Evolutionary conservation across 2,113 vertebrate species (phyloP), one percentile per base, ranked within the genome.

Genomic region (Mus spicilegus): DNA sequence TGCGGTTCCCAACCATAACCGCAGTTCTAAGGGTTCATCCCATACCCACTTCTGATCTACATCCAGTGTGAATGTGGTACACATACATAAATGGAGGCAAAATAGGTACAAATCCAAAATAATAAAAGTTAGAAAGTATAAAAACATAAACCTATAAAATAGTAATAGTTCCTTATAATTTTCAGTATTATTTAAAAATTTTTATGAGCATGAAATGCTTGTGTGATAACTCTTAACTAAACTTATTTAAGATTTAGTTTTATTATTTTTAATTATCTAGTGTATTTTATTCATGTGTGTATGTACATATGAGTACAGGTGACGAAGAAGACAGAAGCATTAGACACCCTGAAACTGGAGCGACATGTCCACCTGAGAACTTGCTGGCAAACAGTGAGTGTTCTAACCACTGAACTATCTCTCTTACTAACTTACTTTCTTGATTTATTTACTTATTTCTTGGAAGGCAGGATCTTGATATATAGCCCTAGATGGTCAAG

Each of bases 161-260:
- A 51, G 7, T 58, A 89, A n/a, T 9, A 75, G 3, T 69, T 76
- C 46, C 33, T 89, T n/a, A 7, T 30, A 90, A 89, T 90, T 81
- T 89, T 69, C 80, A 95, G 26, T 86, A 91, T 28, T 86, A 84
- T n/a, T 73, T 51, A 30, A 69, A 87, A 28, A 87, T 76, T 90
- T 92, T 92, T 92, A 89, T 56, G 20, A 69, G 24, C 9, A 70
- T 96, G 5, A 92, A 90, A 77, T 90, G 11, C 49, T 56, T 56
- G 54, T 24, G 17, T 33, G 80, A 39, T 76, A 91, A 95, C 42
- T 67, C 87, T 76, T 58, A 73, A 95, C 86, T 30, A 42, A 90
- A 89, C 9, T 36, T 16, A 89, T 58, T 78, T 39, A 61, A 26
- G 36, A 22, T 26, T 82, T 13, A 6, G 26, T 16, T 61, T 61